These are phyloP conservation scores for Epinotia demarniana DNA, from an alignment of 2,888 invertebrate species.

Conservation along the genomic window DNA sequence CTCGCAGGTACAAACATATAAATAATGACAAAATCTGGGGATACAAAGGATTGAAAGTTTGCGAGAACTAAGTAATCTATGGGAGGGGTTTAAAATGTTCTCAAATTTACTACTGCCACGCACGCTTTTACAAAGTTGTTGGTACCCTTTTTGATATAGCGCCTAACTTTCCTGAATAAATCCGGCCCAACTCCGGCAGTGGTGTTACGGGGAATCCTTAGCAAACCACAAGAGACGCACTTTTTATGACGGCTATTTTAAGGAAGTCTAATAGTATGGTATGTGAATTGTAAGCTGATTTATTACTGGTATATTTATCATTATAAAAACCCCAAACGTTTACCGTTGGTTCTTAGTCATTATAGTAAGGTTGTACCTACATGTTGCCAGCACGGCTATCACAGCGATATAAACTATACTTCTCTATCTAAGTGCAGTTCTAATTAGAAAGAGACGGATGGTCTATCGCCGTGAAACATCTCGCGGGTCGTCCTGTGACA, in stretches of 20 bases:
- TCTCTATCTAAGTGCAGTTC: no score
- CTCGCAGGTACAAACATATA: neutral
- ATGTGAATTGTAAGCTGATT: no score
- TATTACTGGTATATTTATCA: no score
- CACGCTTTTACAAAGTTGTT: neutral
- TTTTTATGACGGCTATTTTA: slow-evolving; percentile 4
- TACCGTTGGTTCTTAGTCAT: no score
- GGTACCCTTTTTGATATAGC: slow-evolving; percentile 26
- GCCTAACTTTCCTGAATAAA: slow-evolving; percentile 24
- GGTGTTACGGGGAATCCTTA: neutral
- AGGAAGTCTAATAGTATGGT: no score
- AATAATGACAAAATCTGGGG: neutral
- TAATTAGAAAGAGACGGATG: no score
- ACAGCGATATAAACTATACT: no score
- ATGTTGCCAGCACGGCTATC: no score
- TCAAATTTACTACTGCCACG: slow-evolving; percentile 10
- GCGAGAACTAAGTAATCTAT: neutral
- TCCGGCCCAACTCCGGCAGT: neutral
- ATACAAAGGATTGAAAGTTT: neutral
- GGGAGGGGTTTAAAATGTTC: neutral
- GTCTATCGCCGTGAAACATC: no score
- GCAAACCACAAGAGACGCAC: slow-evolving; percentile 3
- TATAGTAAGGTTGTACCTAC: no score
- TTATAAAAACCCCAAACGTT: no score
- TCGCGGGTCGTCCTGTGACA: no score